phyloP scores from a whole-genome alignment of 2,797 vertebrate species.

The Bucorvus abyssinicus region DNA sequence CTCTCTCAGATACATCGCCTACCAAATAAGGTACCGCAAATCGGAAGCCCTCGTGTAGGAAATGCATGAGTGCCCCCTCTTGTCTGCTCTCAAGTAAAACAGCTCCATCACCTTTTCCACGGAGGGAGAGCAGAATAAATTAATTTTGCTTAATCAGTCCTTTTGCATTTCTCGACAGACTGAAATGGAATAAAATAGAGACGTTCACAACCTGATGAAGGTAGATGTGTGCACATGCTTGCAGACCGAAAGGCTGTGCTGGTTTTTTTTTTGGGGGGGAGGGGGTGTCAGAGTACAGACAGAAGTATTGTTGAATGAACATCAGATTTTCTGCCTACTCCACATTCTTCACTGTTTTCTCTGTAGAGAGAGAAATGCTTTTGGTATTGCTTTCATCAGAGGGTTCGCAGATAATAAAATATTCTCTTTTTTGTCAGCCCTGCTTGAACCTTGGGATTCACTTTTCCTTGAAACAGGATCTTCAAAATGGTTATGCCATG shows the following conservation, averaged over 20 bases:
- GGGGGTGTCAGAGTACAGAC: not conserved
- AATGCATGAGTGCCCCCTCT: conserved; percentile 74
- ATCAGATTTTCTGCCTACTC: conserved; percentile 19
- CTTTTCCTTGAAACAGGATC: conserved; percentile 34
- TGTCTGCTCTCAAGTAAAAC: conserved; percentile 43
- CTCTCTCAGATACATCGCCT: not conserved
- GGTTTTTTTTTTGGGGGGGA: not conserved
- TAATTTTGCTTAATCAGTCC: not conserved
- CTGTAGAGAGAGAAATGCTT: conserved; percentile 16
- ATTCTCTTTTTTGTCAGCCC: conserved; percentile 49
- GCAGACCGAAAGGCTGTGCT: not conserved
- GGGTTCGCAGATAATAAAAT: conserved; percentile 25
- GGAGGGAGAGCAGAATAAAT: not conserved
- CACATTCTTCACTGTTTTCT: conserved; percentile 12
- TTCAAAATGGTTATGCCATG: not conserved
- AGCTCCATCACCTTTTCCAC: not conserved
- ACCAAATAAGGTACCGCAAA: not conserved
- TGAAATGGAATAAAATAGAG: not conserved
- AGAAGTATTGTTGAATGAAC: not conserved
- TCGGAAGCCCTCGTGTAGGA: not conserved
- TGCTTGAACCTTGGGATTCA: conserved; percentile 36
- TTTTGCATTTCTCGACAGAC: not conserved
- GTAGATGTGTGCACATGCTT: not conserved
- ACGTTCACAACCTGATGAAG: not conserved
- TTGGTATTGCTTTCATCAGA: conserved; percentile 45